Evolutionary conservation across 2,797 vertebrate species (phyloP).

Genomic region (Scleropages formosus): DNA sequence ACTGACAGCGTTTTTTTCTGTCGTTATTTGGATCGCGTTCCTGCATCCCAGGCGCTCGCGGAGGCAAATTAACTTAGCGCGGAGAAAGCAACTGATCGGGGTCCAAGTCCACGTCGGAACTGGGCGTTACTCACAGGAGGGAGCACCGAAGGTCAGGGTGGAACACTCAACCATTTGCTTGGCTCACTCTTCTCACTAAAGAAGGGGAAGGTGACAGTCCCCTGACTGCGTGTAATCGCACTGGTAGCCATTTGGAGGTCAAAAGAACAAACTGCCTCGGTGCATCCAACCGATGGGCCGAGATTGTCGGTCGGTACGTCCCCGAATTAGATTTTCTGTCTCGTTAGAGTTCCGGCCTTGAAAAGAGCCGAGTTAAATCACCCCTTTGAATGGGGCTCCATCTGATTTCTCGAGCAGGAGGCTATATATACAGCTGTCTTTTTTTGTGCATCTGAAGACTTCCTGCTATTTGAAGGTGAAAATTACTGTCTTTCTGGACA

Average conservation of each 20-base stretch:
- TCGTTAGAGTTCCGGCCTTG: conserved; percentile 40
- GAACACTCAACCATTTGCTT: conserved; percentile 12
- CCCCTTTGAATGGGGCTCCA: conserved; percentile 26
- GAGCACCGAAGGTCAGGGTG: conserved; percentile 31
- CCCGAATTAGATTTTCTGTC: conserved; percentile 26
- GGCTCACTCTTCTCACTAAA: conserved; percentile 10
- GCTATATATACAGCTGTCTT: neutral
- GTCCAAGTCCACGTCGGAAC: neutral
- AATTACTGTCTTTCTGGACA: neutral
- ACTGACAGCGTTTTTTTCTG: conserved; percentile 30
- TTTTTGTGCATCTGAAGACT: neutral
- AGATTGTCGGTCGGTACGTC: conserved; percentile 32
- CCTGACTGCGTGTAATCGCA: conserved; percentile 1
- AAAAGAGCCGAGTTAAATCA: conserved; percentile 25
- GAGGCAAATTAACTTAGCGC: conserved; percentile 33
- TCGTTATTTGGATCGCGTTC: conserved; percentile 30
- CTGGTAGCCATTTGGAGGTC: conserved; percentile 28
- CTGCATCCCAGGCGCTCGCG: conserved; percentile 35
- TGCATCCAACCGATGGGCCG: conserved; percentile 25
- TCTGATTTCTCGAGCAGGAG: conserved; percentile 11
- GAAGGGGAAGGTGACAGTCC: conserved; percentile 17
- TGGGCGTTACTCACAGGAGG: neutral
- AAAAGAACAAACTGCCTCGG: conserved; percentile 35
- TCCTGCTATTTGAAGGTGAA: neutral
- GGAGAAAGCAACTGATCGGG: conserved; percentile 9